Evolutionary conservation across 2,888 invertebrate genomes (phyloP), one percentile per base, ranked within the genome.

Genomic region (Lithosia quadra): DNA sequence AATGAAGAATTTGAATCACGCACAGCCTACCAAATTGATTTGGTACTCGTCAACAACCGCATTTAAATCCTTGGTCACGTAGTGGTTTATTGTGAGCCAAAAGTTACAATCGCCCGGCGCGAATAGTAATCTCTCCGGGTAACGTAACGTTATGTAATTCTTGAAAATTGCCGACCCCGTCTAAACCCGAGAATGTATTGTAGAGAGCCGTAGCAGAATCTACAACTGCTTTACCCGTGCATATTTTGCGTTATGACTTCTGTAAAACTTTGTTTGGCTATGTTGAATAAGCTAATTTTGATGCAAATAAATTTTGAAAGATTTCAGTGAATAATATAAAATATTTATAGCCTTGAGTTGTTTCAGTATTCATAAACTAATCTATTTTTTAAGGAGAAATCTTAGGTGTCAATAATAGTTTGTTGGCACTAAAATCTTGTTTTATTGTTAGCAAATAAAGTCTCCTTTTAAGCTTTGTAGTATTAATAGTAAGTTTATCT

Each of bases 21-120:
- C 86, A 73, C 86, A 76, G 76, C 78, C 78, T 80, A 85, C 86
- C 86, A 91, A 92, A 92, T 92, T 92, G 92, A 92, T 91, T 92
- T 89, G 89, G 87, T 90, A 83, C 81, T 74, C 84, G 82, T 83
- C 86, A 91, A 91, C 87, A 85, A 84, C 81, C 84, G 79, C 89
- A 92, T 93, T 93, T 92, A 91, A 88, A 85, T 84, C 84, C 85
- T 86, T 65, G 81, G 90, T 91, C 94, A 94, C 93, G 93, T 91
- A 69, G 86, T 75, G 79, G 86, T 92, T 92, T 92, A 93, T 92
- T 91, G 91, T 91, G 90, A 88, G 88, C 88, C 88, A 89, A 89
- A 92, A 91, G 92, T 92, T 92, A 92, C 90, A 91, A 90, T 88
- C 84, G 82, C 80, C 80, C 74, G 79, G 77, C 79, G 79, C 84